Base-by-base conservation (phyloP, 2,113 vertebrate species). In the Nycticebus coucang region DNA sequence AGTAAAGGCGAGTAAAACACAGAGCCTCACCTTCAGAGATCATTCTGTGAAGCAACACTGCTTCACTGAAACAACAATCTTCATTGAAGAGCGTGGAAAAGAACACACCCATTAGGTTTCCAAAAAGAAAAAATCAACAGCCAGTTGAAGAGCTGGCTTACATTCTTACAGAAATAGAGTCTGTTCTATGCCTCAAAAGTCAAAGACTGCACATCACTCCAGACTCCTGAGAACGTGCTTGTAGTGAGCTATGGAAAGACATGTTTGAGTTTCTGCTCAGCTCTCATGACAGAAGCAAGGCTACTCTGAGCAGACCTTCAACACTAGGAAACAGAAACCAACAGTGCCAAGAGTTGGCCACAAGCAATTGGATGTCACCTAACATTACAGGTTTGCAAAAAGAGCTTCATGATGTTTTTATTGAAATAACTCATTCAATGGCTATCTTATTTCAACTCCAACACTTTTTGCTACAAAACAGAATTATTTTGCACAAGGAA, bases 101-200 rank as follows among this genome's bases (percentile, higher is more conserved):
- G 50, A 89, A 33, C 0, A 0, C 0, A 30, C 2, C 10, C 33
- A 0, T 3, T 18, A 1, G 4, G 60, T 35, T 59, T 45, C 37
- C 80, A 66, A 21, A 72, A 37, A 24, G 13, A 21, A 22, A 8
- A 50, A 57, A 35, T 35, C n/a, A 35, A 2, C 2, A 5, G 59
- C 59, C 19, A 28, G 6, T 41, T 11, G 82, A 41, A 41, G 72
- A 81, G 50, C 12, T 41, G 41, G 41, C 41, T 41, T 41, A 41
- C 15, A 3, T 6, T 9, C 26, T 19, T 17, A 41, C 22, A 74
- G 33, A 88, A 69, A 60, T 19, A 13, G 30, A 33, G 64, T 17
- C 69, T 7, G 17, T 22, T 35, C 33, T 28, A 37, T 18, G 21
- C 15, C 35, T 30, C 50, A 62, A 45, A 77, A 74, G 37, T 35